Evolutionary conservation across 1,140 invertebrate genomes (phyloP).

Genomic region (Drosophila subpulchrella): DNA sequence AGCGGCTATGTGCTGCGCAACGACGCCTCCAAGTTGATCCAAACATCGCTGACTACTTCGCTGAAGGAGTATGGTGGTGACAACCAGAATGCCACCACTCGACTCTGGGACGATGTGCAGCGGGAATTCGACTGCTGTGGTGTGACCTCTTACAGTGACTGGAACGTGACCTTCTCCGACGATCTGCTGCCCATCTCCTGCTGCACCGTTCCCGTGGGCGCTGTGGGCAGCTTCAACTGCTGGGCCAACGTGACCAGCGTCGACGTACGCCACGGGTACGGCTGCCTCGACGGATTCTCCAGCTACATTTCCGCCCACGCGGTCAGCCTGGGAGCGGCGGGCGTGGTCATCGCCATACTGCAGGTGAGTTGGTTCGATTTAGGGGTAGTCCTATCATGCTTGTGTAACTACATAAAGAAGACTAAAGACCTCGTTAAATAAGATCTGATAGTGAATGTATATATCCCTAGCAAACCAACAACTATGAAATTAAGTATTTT

Average conservation of each 20-base stretch:
- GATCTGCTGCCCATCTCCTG: constrained; percentile 87
- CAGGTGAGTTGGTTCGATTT: constrained; percentile 86
- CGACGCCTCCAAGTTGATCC: constrained; percentile 85
- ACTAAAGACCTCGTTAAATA: no score
- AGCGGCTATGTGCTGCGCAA: constrained; percentile 90
- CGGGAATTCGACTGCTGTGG: constrained; percentile 91
- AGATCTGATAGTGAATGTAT: no score
- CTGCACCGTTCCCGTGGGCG: constrained; percentile 85
- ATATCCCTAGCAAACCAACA: no score
- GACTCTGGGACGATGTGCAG: constrained; percentile 88
- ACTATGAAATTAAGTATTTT: no score
- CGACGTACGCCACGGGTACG: constrained; percentile 11
- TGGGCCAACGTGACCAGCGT: constrained; percentile 27
- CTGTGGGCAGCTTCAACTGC: constrained; percentile 85
- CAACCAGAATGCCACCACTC: constrained; percentile 81
- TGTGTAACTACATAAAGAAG: no score
- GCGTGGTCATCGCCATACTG: constrained; percentile 90
- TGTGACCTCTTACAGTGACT: constrained; percentile 86
- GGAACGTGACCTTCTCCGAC: constrained; percentile 82
- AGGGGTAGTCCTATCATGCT: neutral
- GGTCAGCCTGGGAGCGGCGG: constrained; percentile 89
- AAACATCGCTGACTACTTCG: constrained; percentile 85
- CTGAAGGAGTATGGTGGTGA: constrained; percentile 85
- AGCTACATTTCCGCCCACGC: constrained; percentile 88
- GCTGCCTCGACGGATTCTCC: constrained; percentile 88